Conservation (phyloP, 2,113 vertebrate genomes). For the Lamprologus ornatipinnis region DNA sequence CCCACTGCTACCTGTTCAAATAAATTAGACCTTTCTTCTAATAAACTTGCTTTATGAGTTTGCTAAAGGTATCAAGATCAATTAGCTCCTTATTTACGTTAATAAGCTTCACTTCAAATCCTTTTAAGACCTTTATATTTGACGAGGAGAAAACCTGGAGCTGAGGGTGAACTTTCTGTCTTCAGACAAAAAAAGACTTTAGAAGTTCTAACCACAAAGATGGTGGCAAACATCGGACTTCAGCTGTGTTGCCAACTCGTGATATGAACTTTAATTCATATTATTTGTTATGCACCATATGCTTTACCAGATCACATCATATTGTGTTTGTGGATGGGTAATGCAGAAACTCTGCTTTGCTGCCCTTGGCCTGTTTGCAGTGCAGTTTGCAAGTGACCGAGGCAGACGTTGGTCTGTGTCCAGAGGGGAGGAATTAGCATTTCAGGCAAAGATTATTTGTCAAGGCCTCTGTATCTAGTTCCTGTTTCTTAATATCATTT, state of each 20-base stretch:
- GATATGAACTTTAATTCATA: not conserved
- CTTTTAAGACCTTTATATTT: not conserved
- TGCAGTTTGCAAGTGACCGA: not conserved
- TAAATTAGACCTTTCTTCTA: accelerated
- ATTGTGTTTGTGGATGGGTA: not conserved
- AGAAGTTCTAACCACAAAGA: not conserved
- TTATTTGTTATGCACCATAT: not conserved
- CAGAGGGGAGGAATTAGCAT: conserved; percentile 7
- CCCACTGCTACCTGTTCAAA: not conserved
- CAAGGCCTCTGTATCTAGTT: conserved; percentile 8
- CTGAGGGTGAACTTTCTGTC: accelerated
- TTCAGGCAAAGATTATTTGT: conserved; percentile 15
- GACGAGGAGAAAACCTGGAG: not conserved
- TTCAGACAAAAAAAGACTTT: not conserved
- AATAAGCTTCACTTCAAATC: not conserved
- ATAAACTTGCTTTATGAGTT: not conserved
- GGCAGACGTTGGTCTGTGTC: not conserved
- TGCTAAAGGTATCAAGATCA: not conserved
- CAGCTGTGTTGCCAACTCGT: not conserved
- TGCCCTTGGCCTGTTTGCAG: not conserved
- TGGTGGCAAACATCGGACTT: not conserved
- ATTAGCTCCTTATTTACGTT: accelerated
- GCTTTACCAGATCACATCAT: not conserved
- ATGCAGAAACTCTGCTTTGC: not conserved
- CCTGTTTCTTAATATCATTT: conserved; percentile 8